These are phyloP conservation scores for Lithophane leautieri DNA, from an alignment of 2,888 invertebrate genomes.

Conservation along the genomic window DNA sequence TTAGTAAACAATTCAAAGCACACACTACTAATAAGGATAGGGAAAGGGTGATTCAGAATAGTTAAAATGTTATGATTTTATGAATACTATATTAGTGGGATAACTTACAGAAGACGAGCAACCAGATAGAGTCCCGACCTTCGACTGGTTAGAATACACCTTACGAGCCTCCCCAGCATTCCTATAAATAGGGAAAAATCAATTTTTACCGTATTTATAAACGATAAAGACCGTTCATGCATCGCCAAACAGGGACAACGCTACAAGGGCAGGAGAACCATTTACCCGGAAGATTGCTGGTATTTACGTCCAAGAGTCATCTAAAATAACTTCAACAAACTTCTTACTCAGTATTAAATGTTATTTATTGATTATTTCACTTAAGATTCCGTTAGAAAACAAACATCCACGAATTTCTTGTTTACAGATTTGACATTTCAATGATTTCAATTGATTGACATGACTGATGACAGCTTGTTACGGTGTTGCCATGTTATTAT, in stretches of 20 bases:
- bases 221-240: constrained; percentile 80
- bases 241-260: constrained; percentile 80
- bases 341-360: constrained; percentile 64
- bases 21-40: constrained; percentile 64
- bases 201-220: constrained; percentile 84
- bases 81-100: constrained; percentile 58
- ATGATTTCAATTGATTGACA: constrained; percentile 8
- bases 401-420: constrained; percentile 68
- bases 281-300: constrained; percentile 89
- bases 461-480: constrained; percentile 21
- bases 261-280: constrained; percentile 79
- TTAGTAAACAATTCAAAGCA: constrained; percentile 67
- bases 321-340: constrained; percentile 74
- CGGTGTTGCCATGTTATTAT: constrained; percentile 45
- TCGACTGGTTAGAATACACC: constrained; percentile 90
- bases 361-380: constrained; percentile 70
- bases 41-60: constrained; percentile 67
- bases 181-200: constrained; percentile 90
- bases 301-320: constrained; percentile 90
- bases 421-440: constrained; percentile 69
- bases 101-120: constrained; percentile 93
- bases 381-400: constrained; percentile 73
- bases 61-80: constrained; percentile 33
- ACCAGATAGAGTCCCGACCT: constrained; percentile 92
- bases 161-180: constrained; percentile 89